Conservation (phyloP, 2,888 invertebrate genomes). For the Dasypolia templi region DNA sequence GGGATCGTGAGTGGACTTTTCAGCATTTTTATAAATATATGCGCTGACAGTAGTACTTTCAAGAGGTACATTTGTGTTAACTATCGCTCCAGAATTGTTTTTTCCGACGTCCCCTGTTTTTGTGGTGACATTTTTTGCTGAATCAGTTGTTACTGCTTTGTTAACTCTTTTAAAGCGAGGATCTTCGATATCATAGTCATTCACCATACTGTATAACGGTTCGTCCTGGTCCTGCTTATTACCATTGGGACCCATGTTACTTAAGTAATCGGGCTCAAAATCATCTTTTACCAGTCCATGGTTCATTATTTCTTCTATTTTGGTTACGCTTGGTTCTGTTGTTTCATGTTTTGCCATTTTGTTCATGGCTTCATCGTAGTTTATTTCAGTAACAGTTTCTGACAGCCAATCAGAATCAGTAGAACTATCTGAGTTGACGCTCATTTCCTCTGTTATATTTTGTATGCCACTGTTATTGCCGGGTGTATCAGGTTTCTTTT, state of each 20-base stretch:
- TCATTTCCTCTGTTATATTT: conserved; percentile 61
- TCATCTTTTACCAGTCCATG: conserved; percentile 79
- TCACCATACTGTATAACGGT: conserved; percentile 79
- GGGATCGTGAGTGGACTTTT: conserved; percentile 60
- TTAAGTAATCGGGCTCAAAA: conserved; percentile 86
- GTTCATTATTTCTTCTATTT: conserved; percentile 79
- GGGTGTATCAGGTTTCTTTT: conserved; percentile 64
- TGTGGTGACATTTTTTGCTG: conserved; percentile 10
- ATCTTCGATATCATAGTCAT: conserved; percentile 84
- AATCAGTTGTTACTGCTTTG: conserved; percentile 59
- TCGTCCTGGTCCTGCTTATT: conserved; percentile 78
- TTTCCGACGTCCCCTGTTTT: conserved; percentile 37
- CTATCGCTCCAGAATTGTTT: conserved; percentile 48
- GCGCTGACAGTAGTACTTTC: conserved; percentile 83
- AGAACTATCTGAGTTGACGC: conserved; percentile 64
- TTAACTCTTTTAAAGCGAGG: conserved; percentile 82
- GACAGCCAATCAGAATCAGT: conserved; percentile 85
- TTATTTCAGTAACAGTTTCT: conserved; percentile 81
- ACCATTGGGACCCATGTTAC: conserved; percentile 74
- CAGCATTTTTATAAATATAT: conserved; percentile 82
- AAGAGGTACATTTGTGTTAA: conserved; percentile 53
- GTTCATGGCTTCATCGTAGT: conserved; percentile 78
- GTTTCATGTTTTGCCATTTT: conserved; percentile 76
- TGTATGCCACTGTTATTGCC: conserved; percentile 21
- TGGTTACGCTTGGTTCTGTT: conserved; percentile 74